Percentiles rank a stretch among this genome's conserved stretches.
Conservation (phyloP, 2,113 vertebrate species). For the Lycaon pictus region DNA sequence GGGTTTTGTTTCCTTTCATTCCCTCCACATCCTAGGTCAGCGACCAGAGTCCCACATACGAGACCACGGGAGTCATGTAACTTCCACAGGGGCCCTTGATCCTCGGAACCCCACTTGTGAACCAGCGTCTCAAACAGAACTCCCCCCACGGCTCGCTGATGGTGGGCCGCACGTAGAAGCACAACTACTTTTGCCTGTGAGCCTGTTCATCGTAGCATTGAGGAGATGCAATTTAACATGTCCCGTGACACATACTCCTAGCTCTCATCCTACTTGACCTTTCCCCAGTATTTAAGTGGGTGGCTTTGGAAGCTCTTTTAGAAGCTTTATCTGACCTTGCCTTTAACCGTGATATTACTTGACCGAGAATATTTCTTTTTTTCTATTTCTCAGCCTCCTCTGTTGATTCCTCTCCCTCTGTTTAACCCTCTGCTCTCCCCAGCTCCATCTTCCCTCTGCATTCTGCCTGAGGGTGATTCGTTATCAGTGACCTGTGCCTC, state of each 20-base stretch:
- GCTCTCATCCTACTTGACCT: neutral
- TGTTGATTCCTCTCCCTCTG: neutral
- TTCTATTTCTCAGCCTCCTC: neutral
- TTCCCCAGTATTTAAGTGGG: neutral
- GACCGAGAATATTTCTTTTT: neutral
- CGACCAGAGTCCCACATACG: neutral
- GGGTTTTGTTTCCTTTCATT: neutral
- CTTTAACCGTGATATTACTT: neutral
- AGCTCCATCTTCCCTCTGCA: neutral
- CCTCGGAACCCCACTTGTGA: neutral
- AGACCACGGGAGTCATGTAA: neutral
- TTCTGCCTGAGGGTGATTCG: neutral
- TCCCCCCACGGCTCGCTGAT: neutral
- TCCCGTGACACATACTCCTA: neutral
- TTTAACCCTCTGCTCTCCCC: neutral
- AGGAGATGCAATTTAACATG: neutral
- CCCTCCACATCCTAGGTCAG: neutral
- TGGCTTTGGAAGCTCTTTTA: neutral
- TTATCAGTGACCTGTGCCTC: neutral
- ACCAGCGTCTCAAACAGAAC: neutral
- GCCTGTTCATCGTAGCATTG: neutral
- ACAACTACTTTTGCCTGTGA: neutral
- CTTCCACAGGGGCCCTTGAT: neutral
- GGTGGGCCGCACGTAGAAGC: neutral
- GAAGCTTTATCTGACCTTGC: neutral